These are phyloP conservation scores for Galendromus occidentalis DNA, from an alignment of 1,140 invertebrate species.

Conservation along the genomic window DNA sequence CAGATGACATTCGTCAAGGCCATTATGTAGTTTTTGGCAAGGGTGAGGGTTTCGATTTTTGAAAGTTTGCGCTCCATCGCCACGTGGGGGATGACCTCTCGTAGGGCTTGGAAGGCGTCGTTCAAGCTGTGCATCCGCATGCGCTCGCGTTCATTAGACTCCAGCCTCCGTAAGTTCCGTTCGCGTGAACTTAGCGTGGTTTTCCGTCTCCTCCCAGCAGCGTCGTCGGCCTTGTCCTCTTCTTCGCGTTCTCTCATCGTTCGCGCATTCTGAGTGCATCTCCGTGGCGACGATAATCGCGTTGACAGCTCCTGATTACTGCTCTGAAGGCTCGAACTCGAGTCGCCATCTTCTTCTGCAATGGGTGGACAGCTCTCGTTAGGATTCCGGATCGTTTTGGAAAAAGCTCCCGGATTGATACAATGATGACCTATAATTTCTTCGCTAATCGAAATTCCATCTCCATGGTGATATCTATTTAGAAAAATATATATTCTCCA, in stretches of 20 bases:
- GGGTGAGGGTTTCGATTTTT: constrained; percentile 65
- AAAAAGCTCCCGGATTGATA: no score
- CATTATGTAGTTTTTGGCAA: constrained; percentile 77
- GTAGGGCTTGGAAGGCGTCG: constrained; percentile 63
- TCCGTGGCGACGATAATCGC: not conserved
- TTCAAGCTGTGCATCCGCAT: constrained; percentile 73
- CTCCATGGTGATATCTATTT: no score
- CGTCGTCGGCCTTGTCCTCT: constrained; percentile 3
- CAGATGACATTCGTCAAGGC: constrained; percentile 68
- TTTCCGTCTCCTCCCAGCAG: constrained; percentile 36
- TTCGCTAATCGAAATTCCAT: no score
- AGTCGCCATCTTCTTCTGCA: constrained; percentile 11
- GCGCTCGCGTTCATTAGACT: constrained; percentile 65
- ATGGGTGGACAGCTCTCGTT: no score
- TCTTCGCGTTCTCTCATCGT: not conserved
- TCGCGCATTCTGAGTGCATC: not conserved
- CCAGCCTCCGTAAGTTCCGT: constrained; percentile 52
- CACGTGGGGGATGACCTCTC: constrained; percentile 68
- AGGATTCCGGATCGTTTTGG: no score
- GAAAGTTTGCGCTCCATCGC: constrained; percentile 56
- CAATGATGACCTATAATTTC: no score
- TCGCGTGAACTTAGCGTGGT: constrained; percentile 51
- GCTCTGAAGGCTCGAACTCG: not conserved
- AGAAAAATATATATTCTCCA: no score
- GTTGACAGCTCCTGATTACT: not conserved